Evolutionary conservation across 2,797 vertebrate species (phyloP).

Genomic region (Triplophysa yarkandensis): DNA sequence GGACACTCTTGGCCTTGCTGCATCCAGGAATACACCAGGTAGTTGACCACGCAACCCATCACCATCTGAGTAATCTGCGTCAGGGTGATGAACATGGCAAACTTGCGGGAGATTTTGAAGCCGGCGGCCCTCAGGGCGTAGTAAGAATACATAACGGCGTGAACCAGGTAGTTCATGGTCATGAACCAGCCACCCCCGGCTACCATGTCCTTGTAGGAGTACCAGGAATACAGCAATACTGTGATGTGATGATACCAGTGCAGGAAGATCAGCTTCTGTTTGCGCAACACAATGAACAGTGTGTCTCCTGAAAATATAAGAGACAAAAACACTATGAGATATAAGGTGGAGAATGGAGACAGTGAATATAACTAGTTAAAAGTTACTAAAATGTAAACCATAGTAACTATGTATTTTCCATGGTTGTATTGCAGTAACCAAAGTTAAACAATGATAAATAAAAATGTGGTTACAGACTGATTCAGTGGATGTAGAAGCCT

Average conservation of each 20-base stretch:
- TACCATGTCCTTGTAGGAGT: slow-evolving; percentile 99
- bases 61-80: slow-evolving; percentile 99
- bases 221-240: slow-evolving; percentile 98
- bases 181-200: slow-evolving; percentile 99
- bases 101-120: slow-evolving; percentile 93
- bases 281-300: slow-evolving; percentile 96
- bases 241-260: slow-evolving; percentile 99
- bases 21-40: slow-evolving; percentile 98
- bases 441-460: no score
- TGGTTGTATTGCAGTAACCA: no score
- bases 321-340: neutral
- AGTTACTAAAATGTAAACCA: no score
- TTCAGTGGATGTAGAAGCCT: no score
- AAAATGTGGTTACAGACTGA: no score
- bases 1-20: slow-evolving; percentile 93
- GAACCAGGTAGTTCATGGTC: slow-evolving; percentile 99
- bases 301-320: slow-evolving; percentile 85
- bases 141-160: slow-evolving; percentile 98
- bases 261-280: slow-evolving; percentile 99
- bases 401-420: no score
- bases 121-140: slow-evolving; percentile 92
- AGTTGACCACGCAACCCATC: slow-evolving; percentile 95
- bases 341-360: neutral
- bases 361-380: no score
- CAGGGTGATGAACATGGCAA: slow-evolving; percentile 98